Evolutionary conservation across 2,797 vertebrate genomes (phyloP).

Genomic region (Prunella strophiata): DNA sequence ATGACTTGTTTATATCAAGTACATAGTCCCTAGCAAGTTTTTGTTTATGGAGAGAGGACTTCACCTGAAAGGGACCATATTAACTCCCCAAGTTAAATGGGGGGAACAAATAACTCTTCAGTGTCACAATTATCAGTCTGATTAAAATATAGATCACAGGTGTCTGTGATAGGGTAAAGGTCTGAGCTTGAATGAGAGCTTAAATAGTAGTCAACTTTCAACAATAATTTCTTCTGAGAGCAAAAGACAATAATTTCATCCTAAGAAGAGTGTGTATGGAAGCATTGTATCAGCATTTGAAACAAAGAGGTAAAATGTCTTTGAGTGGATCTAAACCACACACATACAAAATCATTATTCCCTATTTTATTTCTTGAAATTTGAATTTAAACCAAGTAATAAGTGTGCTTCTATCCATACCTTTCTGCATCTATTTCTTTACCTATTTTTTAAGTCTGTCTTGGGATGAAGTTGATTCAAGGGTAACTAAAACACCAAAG

Average conservation of each 20-base stretch:
- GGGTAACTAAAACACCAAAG: neutral
- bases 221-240: neutral
- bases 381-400: neutral
- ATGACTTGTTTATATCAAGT: neutral
- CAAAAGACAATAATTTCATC: neutral
- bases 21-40: neutral
- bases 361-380: neutral
- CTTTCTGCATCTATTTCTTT: neutral
- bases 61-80: neutral
- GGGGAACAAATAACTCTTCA: neutral
- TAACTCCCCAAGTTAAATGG: neutral
- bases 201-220: neutral
- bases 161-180: neutral
- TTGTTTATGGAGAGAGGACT: neutral
- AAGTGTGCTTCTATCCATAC: neutral
- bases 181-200: neutral
- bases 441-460: neutral
- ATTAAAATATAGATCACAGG: neutral
- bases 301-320: neutral
- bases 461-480: neutral
- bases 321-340: neutral
- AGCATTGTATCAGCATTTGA: neutral
- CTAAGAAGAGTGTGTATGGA: neutral
- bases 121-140: neutral
- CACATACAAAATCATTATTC: neutral